These are phyloP conservation scores for Silurus glanis DNA, from an alignment of 2,113 vertebrate genomes.

Conservation along the genomic window DNA sequence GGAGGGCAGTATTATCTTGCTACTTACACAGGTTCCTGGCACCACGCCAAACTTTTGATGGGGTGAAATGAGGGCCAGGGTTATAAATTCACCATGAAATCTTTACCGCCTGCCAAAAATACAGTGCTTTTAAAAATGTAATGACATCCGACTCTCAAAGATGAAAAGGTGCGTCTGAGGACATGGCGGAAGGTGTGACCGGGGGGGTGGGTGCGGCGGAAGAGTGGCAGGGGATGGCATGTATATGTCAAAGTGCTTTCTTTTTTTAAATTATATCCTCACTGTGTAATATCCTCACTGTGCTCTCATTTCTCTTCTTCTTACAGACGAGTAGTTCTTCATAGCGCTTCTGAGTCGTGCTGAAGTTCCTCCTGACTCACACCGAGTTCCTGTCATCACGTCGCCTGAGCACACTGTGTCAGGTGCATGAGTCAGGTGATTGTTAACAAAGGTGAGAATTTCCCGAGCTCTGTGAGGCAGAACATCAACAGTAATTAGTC, in stretches of 20 bases:
- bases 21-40: background rate
- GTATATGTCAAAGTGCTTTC: background rate
- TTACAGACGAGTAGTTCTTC: background rate
- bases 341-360: background rate
- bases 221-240: too few species aligned
- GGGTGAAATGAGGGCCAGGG: background rate
- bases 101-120: background rate
- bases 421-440: slow-evolving; percentile 11
- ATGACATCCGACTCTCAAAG: background rate
- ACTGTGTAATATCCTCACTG: too few species aligned
- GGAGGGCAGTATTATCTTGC: slow-evolving; percentile 5
- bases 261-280: background rate
- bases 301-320: background rate
- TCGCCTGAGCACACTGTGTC: background rate
- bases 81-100: slow-evolving; percentile 21
- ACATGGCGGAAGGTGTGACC: background rate
- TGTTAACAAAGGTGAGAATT: slow-evolving; percentile 8
- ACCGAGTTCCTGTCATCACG: background rate
- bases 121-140: background rate
- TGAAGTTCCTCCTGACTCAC: slow-evolving; percentile 8
- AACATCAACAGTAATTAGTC: background rate
- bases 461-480: background rate
- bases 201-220: too few species aligned
- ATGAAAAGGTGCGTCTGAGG: background rate
- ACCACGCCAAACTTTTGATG: background rate